Percentiles rank a stretch among this genome's conserved stretches.
These are phyloP conservation scores for Elymnias hypermnestra DNA, from an alignment of 1,140 invertebrate genomes.

Conservation along the genomic window DNA sequence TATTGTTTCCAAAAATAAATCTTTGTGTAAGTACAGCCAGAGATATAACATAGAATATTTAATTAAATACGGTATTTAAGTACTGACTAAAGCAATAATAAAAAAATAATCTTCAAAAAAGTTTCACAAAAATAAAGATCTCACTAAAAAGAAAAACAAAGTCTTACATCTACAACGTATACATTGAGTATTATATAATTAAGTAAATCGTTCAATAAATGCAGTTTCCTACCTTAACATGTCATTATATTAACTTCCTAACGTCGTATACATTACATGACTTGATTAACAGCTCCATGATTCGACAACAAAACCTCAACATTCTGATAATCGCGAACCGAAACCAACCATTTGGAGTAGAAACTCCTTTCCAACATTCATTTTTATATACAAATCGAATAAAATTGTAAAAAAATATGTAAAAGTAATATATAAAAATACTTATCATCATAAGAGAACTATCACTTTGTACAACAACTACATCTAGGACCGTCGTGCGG, in stretches of 20 bases:
- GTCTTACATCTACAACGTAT: conserved; percentile 65
- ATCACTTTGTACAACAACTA: conserved; percentile 72
- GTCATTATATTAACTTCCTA: conserved; percentile 49
- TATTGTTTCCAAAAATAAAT: conserved; percentile 34
- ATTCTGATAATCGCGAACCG: conserved; percentile 41
- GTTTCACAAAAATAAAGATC: conserved; percentile 52
- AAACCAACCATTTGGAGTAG: conserved; percentile 43
- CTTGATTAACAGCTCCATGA: conserved; percentile 32
- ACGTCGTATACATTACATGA: conserved; percentile 64
- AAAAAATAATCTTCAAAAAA: conserved; percentile 43
- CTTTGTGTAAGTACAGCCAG: conserved; percentile 56
- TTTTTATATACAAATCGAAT: conserved; percentile 61
- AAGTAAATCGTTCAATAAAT: conserved; percentile 65
- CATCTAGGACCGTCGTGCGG: conserved; percentile 53
- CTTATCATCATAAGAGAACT: conserved; percentile 72
- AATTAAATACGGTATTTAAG: conserved; percentile 47
- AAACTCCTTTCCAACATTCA: conserved; percentile 45
- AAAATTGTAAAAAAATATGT: conserved; percentile 72
- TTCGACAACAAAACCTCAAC: conserved; percentile 44
- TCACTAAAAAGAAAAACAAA: conserved; percentile 64
- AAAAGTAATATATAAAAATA: conserved; percentile 75
- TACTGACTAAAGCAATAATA: conserved; percentile 46
- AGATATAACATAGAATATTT: conserved; percentile 31
- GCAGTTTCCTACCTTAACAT: conserved; percentile 58
- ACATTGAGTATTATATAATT: conserved; percentile 69